A percentile compares a stretch with the other conserved stretches of the same genome.
phyloP scores from a whole-genome alignment of 2,797 vertebrate species.

The Epinephelus coioides region DNA sequence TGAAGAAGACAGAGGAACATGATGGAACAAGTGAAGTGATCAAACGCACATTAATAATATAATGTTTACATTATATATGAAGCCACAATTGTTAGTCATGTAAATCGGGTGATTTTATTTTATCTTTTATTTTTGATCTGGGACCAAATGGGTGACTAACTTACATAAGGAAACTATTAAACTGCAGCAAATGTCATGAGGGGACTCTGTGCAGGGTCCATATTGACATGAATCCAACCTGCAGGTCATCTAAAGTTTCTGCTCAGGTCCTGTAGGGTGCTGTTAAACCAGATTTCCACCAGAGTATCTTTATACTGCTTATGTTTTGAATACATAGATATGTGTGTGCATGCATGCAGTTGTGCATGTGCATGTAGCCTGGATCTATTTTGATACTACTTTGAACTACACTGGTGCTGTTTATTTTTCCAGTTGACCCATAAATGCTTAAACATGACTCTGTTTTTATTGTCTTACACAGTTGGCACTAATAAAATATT shows the following conservation, averaged over 20 bases:
- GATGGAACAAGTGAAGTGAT: constrained; percentile 1
- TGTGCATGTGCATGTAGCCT: background rate
- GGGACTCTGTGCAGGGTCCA: background rate
- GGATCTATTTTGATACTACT: constrained; percentile 10
- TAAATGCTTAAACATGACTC: constrained; percentile 12
- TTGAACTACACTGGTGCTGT: background rate
- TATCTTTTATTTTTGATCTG: background rate
- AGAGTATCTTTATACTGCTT: background rate
- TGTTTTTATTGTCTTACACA: constrained; percentile 47
- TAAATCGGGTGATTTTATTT: background rate
- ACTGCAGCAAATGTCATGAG: background rate
- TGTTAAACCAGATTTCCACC: background rate
- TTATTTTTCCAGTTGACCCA: constrained; percentile 27
- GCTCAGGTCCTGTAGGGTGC: background rate
- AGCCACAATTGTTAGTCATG: background rate
- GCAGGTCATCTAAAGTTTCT: background rate
- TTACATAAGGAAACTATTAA: background rate
- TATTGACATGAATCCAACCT: background rate
- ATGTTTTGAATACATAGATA: background rate
- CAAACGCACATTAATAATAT: background rate
- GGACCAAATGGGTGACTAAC: background rate
- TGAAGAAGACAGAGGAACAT: background rate
- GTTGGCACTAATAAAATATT: constrained; percentile 64
- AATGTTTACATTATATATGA: constrained; percentile 11
- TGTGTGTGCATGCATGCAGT: background rate